These are phyloP conservation scores for Microcaecilia unicolor DNA, from an alignment of 2,797 vertebrate species.

Conservation along the genomic window DNA sequence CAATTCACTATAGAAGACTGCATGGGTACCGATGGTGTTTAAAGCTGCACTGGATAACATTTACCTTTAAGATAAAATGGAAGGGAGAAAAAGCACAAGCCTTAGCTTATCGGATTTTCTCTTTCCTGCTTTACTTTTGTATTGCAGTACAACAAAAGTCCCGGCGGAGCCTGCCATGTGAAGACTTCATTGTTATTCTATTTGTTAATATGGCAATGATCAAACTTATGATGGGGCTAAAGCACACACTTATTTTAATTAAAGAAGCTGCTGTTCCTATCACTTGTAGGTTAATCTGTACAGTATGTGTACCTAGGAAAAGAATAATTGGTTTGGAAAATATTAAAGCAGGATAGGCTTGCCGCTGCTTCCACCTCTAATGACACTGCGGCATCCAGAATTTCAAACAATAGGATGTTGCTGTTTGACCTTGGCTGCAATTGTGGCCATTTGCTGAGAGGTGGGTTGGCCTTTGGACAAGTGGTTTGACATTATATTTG, in stretches of 20 bases:
- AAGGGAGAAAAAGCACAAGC: slow-evolving; percentile 21
- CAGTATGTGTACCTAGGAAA: slow-evolving; percentile 8
- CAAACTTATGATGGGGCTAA: slow-evolving; percentile 28
- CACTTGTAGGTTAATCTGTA: slow-evolving; percentile 35
- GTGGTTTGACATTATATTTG: slow-evolving; percentile 6
- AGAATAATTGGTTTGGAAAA: slow-evolving; percentile 14
- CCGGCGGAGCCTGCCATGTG: slow-evolving; percentile 17
- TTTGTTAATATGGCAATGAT: slow-evolving; percentile 42
- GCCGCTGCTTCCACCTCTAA: slow-evolving; percentile 2
- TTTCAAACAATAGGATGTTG: slow-evolving; percentile 2
- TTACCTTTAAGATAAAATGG: slow-evolving; percentile 26
- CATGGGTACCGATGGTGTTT: slow-evolving; percentile 15
- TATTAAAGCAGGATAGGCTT: neutral
- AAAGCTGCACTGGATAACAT: slow-evolving; percentile 17
- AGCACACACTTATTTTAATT: slow-evolving; percentile 48
- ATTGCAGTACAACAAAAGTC: too few species aligned
- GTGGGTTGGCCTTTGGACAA: neutral
- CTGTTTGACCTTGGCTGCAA: neutral
- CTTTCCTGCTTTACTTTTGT: too few species aligned
- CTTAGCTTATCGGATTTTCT: slow-evolving; percentile 13
- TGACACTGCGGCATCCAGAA: neutral
- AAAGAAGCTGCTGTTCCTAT: slow-evolving; percentile 35
- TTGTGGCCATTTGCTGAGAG: slow-evolving; percentile 1
- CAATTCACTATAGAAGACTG: slow-evolving; percentile 23
- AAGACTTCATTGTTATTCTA: slow-evolving; percentile 39